A percentile compares a stretch with the other conserved stretches of the same genome.
Conservation (phyloP, 2,888 invertebrate genomes). For the Nezara viridula region DNA sequence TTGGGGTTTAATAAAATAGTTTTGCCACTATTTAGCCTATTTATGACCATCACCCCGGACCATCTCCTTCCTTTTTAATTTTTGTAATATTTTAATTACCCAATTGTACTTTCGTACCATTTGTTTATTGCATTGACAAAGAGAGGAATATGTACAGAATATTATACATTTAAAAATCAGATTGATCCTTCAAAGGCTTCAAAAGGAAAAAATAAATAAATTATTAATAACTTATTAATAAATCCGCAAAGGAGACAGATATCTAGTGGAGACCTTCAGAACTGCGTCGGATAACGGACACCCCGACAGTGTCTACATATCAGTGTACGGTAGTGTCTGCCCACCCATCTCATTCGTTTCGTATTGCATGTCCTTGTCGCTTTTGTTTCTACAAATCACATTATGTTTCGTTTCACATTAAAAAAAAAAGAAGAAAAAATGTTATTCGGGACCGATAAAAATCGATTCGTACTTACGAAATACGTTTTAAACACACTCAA, state of each 20-base stretch:
- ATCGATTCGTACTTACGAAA: constrained; percentile 22
- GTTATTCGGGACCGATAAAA: background rate
- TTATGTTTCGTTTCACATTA: background rate
- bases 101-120: too few species aligned
- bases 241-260: background rate
- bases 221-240: too few species aligned
- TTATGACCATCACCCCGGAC: too few species aligned
- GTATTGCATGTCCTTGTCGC: background rate
- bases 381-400: constrained; percentile 18
- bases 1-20: too few species aligned
- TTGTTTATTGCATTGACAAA: too few species aligned
- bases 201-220: too few species aligned
- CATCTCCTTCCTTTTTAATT: too few species aligned
- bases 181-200: too few species aligned
- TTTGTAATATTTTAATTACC: too few species aligned
- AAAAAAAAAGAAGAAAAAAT: background rate
- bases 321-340: background rate
- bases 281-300: constrained; percentile 17
- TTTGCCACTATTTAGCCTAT: too few species aligned
- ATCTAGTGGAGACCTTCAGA: background rate
- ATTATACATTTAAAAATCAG: too few species aligned
- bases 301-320: background rate
- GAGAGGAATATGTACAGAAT: too few species aligned
- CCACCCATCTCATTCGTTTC: background rate
- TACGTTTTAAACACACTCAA: background rate